These are phyloP conservation scores for Macrophya alboannulata DNA, from an alignment of 2,888 invertebrate genomes.

Conservation along the genomic window DNA sequence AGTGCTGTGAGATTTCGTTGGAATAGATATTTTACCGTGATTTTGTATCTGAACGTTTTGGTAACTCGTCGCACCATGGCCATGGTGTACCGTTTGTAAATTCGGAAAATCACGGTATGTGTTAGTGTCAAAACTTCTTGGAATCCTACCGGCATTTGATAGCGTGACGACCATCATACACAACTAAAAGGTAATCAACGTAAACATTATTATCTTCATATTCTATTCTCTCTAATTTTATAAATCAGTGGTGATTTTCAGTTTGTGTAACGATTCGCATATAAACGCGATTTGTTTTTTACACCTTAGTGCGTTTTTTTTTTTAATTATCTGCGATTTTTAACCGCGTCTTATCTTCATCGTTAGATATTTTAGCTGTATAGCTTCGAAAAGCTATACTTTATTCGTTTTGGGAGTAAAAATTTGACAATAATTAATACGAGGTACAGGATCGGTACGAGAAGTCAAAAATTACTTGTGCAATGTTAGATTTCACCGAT, in stretches of 20 bases:
- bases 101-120: constrained; percentile 67
- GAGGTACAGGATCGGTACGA: neutral
- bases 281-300: neutral
- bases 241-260: neutral
- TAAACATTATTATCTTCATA: neutral
- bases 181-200: constrained; percentile 66
- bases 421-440: neutral
- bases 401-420: neutral
- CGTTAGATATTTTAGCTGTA: neutral
- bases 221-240: neutral
- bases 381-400: neutral
- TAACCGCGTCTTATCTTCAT: neutral
- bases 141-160: constrained; percentile 69
- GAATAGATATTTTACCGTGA: constrained; percentile 68
- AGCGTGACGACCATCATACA: constrained; percentile 59
- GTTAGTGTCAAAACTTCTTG: constrained; percentile 62
- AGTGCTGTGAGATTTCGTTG: constrained; percentile 59
- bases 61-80: constrained; percentile 75
- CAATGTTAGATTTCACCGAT: neutral
- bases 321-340: neutral
- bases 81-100: constrained; percentile 71
- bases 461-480: neutral
- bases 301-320: too few species aligned
- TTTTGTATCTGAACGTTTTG: constrained; percentile 73
- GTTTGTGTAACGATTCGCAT: neutral